A percentile compares a stretch with the other conserved stretches of the same genome.
These are phyloP conservation scores for Dicrurus megarhynchus DNA, from an alignment of 2,113 vertebrate species.

Conservation along the genomic window DNA sequence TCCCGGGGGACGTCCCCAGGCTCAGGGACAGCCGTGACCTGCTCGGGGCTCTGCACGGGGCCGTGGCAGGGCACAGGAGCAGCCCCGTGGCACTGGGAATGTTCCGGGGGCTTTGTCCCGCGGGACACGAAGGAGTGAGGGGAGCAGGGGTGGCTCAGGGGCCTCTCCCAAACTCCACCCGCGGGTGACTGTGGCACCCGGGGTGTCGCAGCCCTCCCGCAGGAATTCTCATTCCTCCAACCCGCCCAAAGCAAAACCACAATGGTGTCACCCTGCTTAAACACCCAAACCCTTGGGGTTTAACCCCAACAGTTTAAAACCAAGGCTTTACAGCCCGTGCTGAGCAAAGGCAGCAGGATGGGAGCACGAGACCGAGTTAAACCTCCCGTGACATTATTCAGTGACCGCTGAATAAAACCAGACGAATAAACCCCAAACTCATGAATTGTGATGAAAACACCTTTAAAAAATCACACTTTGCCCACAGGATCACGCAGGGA, in stretches of 20 bases:
- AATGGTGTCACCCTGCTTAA: accelerated
- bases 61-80: accelerated
- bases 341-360: background rate
- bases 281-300: background rate
- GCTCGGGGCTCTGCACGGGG: background rate
- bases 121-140: background rate
- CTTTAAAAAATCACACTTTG: background rate
- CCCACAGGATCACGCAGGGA: accelerated
- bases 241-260: background rate
- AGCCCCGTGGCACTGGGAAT: accelerated
- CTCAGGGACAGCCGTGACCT: accelerated
- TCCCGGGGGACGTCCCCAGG: accelerated
- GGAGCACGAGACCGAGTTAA: background rate
- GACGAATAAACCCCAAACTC: background rate
- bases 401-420: background rate
- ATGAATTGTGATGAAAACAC: accelerated
- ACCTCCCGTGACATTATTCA: background rate
- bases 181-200: accelerated
- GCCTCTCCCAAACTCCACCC: background rate
- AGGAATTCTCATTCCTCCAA: background rate
- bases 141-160: background rate
- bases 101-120: accelerated
- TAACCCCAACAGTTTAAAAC: background rate
- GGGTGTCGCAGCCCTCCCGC: accelerated
- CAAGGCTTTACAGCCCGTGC: accelerated